Conservation (phyloP, 2,888 invertebrate genomes). For the Mellilla xanthometata region DNA sequence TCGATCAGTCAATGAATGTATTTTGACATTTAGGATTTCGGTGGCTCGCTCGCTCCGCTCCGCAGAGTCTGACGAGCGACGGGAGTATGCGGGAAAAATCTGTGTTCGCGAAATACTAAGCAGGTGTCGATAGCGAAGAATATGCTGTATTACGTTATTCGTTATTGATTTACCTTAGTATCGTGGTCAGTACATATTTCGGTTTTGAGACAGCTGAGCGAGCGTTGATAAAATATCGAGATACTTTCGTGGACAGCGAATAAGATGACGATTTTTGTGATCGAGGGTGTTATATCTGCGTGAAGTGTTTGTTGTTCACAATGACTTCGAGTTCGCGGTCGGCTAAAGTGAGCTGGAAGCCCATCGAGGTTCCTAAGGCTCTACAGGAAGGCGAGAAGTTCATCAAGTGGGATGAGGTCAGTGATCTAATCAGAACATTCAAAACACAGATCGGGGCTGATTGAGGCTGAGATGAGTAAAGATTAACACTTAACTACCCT, state of each 20-base stretch:
- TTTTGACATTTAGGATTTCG: conserved; percentile 33
- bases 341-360: conserved; percentile 66
- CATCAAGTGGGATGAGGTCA: conserved; percentile 99
- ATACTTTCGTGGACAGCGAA: conserved; percentile 57
- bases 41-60: conserved; percentile 34
- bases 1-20: conserved; percentile 19
- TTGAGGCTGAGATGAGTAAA: not conserved
- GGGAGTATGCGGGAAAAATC: conserved; percentile 53
- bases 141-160: conserved; percentile 51
- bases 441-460: not conserved
- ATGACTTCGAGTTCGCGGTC: conserved; percentile 65
- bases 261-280: conserved; percentile 68
- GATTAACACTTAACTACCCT: too few relatives aligned
- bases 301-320: conserved; percentile 61
- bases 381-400: conserved; percentile 97
- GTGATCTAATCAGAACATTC: conserved; percentile 44
- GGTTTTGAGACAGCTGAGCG: conserved; percentile 36
- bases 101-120: conserved; percentile 55
- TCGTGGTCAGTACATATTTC: conserved; percentile 35
- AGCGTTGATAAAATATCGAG: conserved; percentile 57
- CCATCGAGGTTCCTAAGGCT: conserved; percentile 83
- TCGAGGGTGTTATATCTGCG: conserved; percentile 62
- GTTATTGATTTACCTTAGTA: conserved; percentile 48
- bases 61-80: conserved; percentile 47
- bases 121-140: conserved; percentile 51